A percentile compares a stretch with the other conserved stretches of the same genome.
phyloP scores from a whole-genome alignment of 2,797 vertebrate species.

The Enteromius afrohamiltoni region DNA sequence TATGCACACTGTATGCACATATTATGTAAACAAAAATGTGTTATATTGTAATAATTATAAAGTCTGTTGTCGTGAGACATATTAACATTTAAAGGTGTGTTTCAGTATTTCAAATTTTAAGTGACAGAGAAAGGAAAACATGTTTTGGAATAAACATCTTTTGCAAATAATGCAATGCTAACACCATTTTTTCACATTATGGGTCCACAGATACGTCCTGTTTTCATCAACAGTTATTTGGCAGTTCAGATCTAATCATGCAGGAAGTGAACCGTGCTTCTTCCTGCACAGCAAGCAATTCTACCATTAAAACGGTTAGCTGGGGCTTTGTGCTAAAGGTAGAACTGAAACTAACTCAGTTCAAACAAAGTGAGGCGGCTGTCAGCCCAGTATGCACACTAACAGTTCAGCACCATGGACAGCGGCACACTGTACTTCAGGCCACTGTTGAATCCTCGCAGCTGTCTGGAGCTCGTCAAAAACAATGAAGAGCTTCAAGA shows the following conservation, averaged over 20 bases:
- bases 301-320: not conserved
- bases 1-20: no score
- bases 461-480: not conserved
- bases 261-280: not conserved
- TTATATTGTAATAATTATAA: no score
- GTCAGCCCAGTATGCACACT: not conserved
- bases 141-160: not conserved
- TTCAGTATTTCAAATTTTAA: not conserved
- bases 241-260: constrained; percentile 12
- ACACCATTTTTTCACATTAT: not conserved
- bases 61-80: not conserved
- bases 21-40: no score
- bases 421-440: not conserved
- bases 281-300: constrained; percentile 1
- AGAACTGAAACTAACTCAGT: not conserved
- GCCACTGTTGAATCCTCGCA: not conserved
- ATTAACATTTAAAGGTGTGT: not conserved
- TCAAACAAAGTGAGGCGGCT: not conserved
- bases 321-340: not conserved
- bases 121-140: no score
- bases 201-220: not conserved
- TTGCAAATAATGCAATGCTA: not conserved
- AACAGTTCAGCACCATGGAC: constrained; percentile 21
- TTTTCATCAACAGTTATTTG: constrained; percentile 9
- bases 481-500: not conserved